phyloP scores from a whole-genome alignment of 1,140 invertebrate genomes.

The Sycophila sp. region DNA sequence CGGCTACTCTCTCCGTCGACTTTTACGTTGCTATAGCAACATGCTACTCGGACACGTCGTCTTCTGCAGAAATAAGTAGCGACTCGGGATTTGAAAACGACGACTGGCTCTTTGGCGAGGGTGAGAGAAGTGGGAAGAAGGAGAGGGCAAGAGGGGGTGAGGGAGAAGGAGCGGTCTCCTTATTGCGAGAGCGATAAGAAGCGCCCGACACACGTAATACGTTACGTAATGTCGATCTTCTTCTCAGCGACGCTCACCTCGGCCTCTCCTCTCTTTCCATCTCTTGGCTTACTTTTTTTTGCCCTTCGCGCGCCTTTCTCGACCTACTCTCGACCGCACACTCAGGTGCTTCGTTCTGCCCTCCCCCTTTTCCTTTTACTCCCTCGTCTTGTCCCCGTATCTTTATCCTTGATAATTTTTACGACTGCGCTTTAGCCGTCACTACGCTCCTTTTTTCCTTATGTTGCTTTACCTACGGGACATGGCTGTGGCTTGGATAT shows the following conservation, averaged over 20 bases:
- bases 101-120: too few species aligned
- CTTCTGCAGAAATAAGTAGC: conserved; percentile 39
- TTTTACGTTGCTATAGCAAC: conserved; percentile 48
- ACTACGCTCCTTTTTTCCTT: too few species aligned
- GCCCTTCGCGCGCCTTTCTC: background rate
- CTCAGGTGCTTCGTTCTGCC: background rate
- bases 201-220: conserved; percentile 12
- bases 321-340: background rate
- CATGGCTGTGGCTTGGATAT: too few species aligned
- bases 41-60: conserved; percentile 48
- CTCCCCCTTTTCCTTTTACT: background rate
- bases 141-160: background rate
- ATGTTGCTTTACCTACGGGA: too few species aligned
- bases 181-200: conserved; percentile 21
- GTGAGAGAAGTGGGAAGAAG: too few species aligned
- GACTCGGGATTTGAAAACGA: conserved; percentile 43
- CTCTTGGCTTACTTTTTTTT: conserved; percentile 6
- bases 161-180: conserved; percentile 9
- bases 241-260: background rate
- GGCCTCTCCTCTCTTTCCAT: background rate
- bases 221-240: conserved; percentile 26
- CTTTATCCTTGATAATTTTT: conserved; percentile 7
- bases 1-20: conserved; percentile 13
- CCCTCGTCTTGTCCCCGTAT: background rate
- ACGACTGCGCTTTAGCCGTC: background rate